Evolutionary conservation across 2,888 invertebrate genomes (phyloP), one percentile per base, ranked within the genome.

Genomic region (Ypsolopha scabrella): DNA sequence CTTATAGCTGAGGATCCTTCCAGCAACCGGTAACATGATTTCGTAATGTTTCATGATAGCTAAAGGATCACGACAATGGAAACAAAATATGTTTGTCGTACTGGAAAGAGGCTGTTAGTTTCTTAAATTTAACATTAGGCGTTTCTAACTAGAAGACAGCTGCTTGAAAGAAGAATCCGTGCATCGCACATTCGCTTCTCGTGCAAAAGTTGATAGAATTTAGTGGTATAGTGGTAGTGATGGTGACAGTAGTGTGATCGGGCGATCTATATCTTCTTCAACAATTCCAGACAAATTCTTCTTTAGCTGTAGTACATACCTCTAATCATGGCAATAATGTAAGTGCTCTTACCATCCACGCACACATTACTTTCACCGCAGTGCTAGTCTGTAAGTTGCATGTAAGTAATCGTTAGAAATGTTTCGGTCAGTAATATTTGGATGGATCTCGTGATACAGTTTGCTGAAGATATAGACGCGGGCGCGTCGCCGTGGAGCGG

Each of bases 121-220:
- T 67, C 79, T 83, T 85, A 83, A 77, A 48, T 71, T 72, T 80
- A 82, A 83, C 76, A 82, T 71, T 72, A 85, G 83, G 85, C 85
- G 68, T 78, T 75, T 72, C 85, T 85, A 86, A 80, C 85, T 85
- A 85, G 73, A 80, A 83, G 81, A 82, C 68, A 82, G 85, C 85
- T 80, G 83, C 80, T 83, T 81, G 79, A 83, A 85, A 81, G 80
- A 81, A 82, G 80, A 78, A 72, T 76, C 75, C 86, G 86, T 86
- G 86, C 85, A 85, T 77, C 71, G 85, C 85, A 82, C 83, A 85
- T 86, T 86, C 85, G 85, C 83, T 79, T 80, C 76, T 83, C 85
- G 85, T 86, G 85, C 85, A 86, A 75, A 71, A 81, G 74, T 77
- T 75, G 69, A 74, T 68, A 81, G 69, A 48, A 39, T 72, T 80